A percentile compares a stretch with the other conserved stretches of the same genome.
phyloP scores from a whole-genome alignment of 2,113 vertebrate genomes.

The Microtus montanus region DNA sequence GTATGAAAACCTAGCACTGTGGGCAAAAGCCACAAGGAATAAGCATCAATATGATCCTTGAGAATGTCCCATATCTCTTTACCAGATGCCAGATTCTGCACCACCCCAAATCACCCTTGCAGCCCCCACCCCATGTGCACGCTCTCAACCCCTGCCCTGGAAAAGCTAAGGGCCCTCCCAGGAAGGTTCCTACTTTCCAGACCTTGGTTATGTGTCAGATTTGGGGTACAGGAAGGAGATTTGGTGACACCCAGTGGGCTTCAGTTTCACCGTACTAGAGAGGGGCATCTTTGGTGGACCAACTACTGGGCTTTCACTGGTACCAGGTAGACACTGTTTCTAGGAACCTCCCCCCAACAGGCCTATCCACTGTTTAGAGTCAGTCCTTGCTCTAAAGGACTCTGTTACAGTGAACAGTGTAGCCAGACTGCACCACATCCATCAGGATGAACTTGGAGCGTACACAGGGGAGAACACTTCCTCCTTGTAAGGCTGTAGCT shows the following conservation, averaged over 20 bases:
- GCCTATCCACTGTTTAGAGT: rapidly evolving
- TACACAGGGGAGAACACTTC: not conserved
- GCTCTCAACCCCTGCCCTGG: not conserved
- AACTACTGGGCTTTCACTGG: not conserved
- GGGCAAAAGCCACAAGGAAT: rapidly evolving
- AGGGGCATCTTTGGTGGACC: rapidly evolving
- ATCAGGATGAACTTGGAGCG: not conserved
- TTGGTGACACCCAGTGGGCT: not conserved
- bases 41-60: rapidly evolving
- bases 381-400: rapidly evolving
- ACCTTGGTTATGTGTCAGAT: not conserved
- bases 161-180: too few relatives aligned
- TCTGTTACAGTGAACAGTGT: too few relatives aligned
- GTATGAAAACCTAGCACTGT: not conserved
- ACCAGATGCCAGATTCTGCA: not conserved
- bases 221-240: not conserved
- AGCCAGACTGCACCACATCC: rapidly evolving
- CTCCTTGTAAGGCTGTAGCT: not conserved
- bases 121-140: not conserved
- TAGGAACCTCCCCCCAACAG: not conserved
- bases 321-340: not conserved
- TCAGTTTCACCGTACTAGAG: rapidly evolving
- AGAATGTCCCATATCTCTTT: too few relatives aligned
- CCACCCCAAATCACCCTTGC: not conserved
- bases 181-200: not conserved